Conservation (phyloP, 2,113 vertebrate species). For the Apodemus sylvaticus region DNA sequence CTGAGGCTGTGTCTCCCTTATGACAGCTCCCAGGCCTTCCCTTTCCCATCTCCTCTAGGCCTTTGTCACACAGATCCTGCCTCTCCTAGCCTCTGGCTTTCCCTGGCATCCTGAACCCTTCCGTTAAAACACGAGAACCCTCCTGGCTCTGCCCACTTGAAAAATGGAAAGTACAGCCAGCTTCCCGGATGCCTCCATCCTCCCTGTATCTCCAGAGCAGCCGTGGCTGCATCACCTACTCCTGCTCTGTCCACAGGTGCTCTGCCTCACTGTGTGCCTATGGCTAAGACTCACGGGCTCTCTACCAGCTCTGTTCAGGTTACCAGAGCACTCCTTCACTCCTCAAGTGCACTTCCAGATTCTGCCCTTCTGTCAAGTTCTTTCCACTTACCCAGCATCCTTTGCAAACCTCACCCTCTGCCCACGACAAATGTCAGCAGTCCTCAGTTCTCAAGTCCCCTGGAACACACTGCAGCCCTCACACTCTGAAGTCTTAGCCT, state of each 20-base stretch:
- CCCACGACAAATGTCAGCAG: not conserved
- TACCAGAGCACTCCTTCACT: not conserved
- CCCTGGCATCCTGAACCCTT: not conserved
- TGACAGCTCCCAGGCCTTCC: not conserved
- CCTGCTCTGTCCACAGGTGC: not conserved
- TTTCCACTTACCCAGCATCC: not conserved
- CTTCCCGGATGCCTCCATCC: not conserved
- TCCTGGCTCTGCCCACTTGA: not conserved
- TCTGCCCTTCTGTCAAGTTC: not conserved
- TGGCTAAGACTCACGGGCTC: not conserved
- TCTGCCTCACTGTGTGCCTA: not conserved
- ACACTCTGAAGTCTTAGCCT: not conserved
- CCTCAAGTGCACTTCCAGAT: not conserved
- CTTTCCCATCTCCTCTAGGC: not conserved
- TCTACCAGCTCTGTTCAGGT: not conserved
- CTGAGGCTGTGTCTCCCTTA: not conserved
- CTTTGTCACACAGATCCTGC: not conserved
- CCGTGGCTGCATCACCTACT: not conserved
- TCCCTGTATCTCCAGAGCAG: not conserved
- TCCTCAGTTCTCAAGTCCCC: not conserved
- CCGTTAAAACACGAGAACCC: not conserved
- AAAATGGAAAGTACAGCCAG: not conserved
- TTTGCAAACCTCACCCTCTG: not conserved
- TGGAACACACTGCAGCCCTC: not conserved
- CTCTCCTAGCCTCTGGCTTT: not conserved